These are phyloP conservation scores for Elaphurus davidianus DNA, from an alignment of 2,113 vertebrate species.

Conservation along the genomic window DNA sequence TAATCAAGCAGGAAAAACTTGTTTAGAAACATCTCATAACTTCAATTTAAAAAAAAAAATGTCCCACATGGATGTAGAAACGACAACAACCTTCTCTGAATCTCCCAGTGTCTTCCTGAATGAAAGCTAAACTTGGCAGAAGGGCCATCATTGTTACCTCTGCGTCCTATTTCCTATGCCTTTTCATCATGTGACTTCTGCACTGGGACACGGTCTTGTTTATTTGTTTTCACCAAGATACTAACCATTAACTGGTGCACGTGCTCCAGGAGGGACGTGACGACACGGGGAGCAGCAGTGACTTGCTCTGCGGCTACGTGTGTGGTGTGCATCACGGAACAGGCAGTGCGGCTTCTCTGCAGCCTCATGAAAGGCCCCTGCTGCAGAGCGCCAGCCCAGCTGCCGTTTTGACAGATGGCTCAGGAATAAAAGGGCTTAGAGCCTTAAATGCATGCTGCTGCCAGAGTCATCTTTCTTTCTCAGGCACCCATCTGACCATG, in stretches of 20 bases:
- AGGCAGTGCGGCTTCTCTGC: background rate
- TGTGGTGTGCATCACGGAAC: background rate
- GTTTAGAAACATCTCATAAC: background rate
- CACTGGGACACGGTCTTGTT: background rate
- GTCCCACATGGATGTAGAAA: background rate
- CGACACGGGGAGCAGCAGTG: rapidly evolving
- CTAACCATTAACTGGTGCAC: background rate
- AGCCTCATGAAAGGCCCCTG: background rate
- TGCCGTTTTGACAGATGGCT: constrained; percentile 5
- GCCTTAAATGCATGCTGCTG: background rate
- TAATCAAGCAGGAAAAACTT: background rate
- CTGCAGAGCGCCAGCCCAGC: background rate
- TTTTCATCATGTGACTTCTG: background rate
- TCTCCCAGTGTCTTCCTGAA: background rate
- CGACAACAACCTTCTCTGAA: background rate
- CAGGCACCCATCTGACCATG: background rate
- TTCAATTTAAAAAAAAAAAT: background rate
- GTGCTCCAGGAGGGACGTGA: background rate
- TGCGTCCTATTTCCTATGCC: background rate
- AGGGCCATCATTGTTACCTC: background rate
- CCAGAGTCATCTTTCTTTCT: background rate
- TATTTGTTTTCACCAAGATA: background rate
- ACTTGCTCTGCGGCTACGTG: rapidly evolving
- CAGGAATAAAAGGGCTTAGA: background rate
- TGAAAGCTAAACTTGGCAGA: background rate